Evolutionary conservation across 2,888 invertebrate species (phyloP).

Genomic region (Aricia artaxerxes): DNA sequence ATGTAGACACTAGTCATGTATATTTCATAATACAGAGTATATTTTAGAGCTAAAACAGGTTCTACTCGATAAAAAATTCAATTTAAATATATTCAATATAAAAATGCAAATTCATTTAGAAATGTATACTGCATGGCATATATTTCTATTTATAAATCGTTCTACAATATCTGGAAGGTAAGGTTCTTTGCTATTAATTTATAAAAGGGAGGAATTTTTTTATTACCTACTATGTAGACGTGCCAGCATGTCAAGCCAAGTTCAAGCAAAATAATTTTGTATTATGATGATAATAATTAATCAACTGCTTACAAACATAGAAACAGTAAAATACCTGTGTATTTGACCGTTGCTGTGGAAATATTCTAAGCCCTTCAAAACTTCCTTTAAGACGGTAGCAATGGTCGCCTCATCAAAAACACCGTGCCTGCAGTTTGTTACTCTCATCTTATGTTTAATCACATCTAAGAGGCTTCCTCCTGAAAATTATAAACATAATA

Average conservation of each 20-base stretch:
- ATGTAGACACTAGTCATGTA: no score
- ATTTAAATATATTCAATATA: constrained; percentile 1
- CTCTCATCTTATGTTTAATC: constrained; percentile 96
- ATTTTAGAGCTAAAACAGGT: background rate
- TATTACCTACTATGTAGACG: background rate
- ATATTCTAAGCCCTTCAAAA: constrained; percentile 98
- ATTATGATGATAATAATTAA: background rate
- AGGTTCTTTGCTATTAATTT: background rate
- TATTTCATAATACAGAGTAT: no score
- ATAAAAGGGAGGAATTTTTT: background rate
- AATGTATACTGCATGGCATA: background rate
- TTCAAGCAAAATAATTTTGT: background rate
- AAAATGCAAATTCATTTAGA: background rate
- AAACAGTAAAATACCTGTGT: constrained; percentile 85
- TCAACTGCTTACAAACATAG: background rate
- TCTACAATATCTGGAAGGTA: background rate
- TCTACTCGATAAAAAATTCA: background rate
- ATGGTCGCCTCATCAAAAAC: constrained; percentile 99
- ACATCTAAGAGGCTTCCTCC: constrained; percentile 93
- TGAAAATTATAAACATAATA: constrained; percentile 44
- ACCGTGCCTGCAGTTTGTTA: constrained; percentile 94
- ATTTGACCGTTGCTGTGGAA: constrained; percentile 99
- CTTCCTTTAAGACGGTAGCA: constrained; percentile 97
- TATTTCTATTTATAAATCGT: background rate
- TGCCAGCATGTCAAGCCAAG: no score